phyloP scores from a whole-genome alignment of 2,888 invertebrate genomes.

The Odontocolon sp. region DNA sequence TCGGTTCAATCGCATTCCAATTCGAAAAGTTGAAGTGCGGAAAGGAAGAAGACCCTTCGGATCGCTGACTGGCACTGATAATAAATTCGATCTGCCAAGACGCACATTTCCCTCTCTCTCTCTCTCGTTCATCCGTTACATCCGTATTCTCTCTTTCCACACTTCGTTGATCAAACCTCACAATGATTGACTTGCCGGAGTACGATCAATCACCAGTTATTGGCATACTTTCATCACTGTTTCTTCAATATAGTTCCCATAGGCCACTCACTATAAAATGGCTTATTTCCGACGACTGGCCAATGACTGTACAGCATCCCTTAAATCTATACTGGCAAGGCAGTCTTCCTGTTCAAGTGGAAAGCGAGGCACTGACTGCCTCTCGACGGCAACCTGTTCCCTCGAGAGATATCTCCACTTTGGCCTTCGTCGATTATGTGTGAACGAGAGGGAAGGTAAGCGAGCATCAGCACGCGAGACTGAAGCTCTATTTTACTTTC shows the following conservation, averaged over 20 bases:
- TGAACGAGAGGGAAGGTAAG: conserved; percentile 41
- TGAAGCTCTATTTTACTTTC: not conserved
- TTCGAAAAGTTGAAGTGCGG: conserved; percentile 14
- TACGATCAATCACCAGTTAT: no score
- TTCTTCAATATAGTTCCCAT: no score
- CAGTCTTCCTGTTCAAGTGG: conserved; percentile 1
- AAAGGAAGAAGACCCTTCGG: conserved; percentile 7
- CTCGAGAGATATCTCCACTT: conserved; percentile 41
- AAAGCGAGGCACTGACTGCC: conserved; percentile 1
- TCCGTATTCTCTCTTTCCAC: no score
- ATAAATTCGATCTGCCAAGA: conserved; percentile 53
- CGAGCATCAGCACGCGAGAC: not conserved
- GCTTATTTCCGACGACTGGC: not conserved
- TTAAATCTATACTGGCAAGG: not conserved
- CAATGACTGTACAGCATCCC: conserved; percentile 11
- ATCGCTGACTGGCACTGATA: conserved; percentile 57
- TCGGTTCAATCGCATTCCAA: conserved; percentile 50
- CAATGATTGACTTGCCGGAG: no score
- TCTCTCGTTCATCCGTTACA: no score
- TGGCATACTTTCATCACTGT: no score
- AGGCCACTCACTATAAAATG: not conserved
- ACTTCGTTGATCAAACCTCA: no score
- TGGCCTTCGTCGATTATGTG: conserved; percentile 46
- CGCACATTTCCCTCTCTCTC: conserved; percentile 21
- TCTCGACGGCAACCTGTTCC: conserved; percentile 16